Conservation (phyloP, 2,113 vertebrate species). For the Sitta europaea region DNA sequence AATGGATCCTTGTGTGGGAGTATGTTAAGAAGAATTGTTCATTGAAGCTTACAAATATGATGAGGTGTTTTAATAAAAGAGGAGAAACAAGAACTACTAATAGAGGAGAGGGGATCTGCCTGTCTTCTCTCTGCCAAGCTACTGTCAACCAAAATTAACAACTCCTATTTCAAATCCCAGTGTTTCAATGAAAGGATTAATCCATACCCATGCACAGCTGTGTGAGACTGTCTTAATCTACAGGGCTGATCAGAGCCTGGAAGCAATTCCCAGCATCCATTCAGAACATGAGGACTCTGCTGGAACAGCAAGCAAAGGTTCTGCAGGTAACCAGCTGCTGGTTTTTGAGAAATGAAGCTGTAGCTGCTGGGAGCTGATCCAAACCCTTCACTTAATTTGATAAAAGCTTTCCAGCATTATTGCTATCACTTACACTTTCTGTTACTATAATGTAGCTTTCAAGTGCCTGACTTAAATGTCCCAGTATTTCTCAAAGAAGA, state of each 20-base stretch:
- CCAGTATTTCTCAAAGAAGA: not conserved
- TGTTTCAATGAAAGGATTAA: not conserved
- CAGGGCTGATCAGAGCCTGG: not conserved
- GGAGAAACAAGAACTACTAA: not conserved
- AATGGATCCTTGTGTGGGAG: constrained; percentile 13
- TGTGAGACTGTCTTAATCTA: not conserved
- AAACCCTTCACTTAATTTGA: constrained; percentile 11
- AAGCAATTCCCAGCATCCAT: not conserved
- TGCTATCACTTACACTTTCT: constrained; percentile 13
- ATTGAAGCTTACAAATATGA: constrained; percentile 51
- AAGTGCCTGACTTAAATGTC: not conserved
- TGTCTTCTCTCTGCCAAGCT: not conserved
- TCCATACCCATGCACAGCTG: not conserved
- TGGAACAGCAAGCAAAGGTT: not conserved
- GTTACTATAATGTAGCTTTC: not conserved
- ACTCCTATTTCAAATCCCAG: not conserved
- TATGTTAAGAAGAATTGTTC: not conserved
- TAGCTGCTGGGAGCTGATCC: not conserved
- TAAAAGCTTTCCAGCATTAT: constrained; percentile 32
- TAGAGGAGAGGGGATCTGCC: not conserved
- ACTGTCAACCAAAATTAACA: not conserved
- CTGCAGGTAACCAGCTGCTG: not conserved
- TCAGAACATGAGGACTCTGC: not conserved
- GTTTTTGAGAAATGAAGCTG: not conserved
- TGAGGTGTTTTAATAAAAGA: constrained; percentile 44